Evolutionary conservation across 2,113 vertebrate genomes (phyloP).

Genomic region (Trichomycterus rosablanca): DNA sequence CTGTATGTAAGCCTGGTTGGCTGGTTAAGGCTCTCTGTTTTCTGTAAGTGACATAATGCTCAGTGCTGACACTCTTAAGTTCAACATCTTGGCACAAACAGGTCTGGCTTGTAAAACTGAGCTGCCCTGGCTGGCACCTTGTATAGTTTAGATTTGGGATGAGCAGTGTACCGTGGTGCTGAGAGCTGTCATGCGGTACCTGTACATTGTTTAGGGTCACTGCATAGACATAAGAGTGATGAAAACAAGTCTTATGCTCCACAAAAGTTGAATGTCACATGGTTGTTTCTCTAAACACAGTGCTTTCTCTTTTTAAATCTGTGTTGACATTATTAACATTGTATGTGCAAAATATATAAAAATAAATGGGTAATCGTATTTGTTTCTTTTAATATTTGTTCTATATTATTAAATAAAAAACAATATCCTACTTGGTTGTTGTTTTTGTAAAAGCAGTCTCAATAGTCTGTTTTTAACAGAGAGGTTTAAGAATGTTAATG

Average conservation of each 20-base stretch:
- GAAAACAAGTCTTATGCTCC: neutral
- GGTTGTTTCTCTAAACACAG: constrained; percentile 5
- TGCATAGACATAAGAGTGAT: neutral
- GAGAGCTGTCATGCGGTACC: neutral
- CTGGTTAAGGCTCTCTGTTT: neutral
- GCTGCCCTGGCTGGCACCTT: neutral
- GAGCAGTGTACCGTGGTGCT: neutral
- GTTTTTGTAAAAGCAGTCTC: neutral
- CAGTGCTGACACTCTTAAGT: neutral
- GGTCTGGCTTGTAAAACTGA: constrained; percentile 5
- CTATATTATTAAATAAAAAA: neutral
- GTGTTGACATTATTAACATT: constrained; percentile 2
- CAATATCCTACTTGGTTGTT: neutral
- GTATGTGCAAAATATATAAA: neutral
- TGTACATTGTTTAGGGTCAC: neutral
- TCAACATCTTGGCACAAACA: constrained; percentile 14
- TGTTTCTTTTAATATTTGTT: neutral
- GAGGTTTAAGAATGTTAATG: constrained; percentile 25
- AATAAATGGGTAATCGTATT: neutral
- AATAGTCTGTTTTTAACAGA: constrained; percentile 4
- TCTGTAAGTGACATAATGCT: constrained; percentile 5
- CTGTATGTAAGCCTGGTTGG: constrained; percentile 5
- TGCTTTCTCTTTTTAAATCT: neutral
- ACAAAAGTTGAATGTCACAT: neutral
- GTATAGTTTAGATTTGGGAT: constrained; percentile 8